Base-by-base conservation (phyloP, 2,113 vertebrate species). In the Gobius niger region DNA sequence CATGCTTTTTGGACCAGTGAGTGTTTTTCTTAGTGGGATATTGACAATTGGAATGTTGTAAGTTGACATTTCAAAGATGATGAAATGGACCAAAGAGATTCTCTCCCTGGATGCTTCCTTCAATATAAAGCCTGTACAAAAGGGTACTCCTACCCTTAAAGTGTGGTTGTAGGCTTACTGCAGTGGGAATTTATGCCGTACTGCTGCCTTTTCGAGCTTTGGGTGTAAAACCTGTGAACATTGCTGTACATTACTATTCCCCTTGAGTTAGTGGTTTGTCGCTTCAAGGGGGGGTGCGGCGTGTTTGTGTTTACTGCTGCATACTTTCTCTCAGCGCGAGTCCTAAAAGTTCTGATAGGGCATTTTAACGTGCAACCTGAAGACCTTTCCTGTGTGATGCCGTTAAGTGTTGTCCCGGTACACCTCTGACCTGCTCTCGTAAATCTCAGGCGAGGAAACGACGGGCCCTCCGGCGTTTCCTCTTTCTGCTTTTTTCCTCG, bases 381-480 rank as follows among this genome's bases (percentile, higher is more conserved):
- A 71, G 74, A 80, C 72, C 82, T 72, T 57, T 78, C 40, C 62
- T 56, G 65, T 71, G 73, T 75, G 73, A 69, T 72, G 78, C 65
- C 41, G 63, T 75, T 68, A 9, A 1, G 19, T 72, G 67, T 80
- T 80, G 67, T 82, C 67, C 64, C 44, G 64, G 13, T 67, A 49
- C 71, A 73, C 53, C 44, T 71, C 65, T 72, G 63, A 72, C 75
- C 69, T 19, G 12, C 12, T 7, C 13, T 76, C 67, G 65, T 84
- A 77, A 88, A 83, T 82, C 78, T 72, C 73, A 14, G 56, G 63
- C 42, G 52, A 79, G 82, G 82, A 85, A 75, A 75, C 59, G 7
- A 78, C 59, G 6, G 49, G 59, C 41, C 18, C 57, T 54, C 40
- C 56, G 80, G 78, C 76, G 52, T 81, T 81, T 83, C 82, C 82